Percentiles rank a stretch among this genome's conserved stretches.
phyloP scores from a whole-genome alignment of 2,797 vertebrate species.

The Sardinella longiceps region DNA sequence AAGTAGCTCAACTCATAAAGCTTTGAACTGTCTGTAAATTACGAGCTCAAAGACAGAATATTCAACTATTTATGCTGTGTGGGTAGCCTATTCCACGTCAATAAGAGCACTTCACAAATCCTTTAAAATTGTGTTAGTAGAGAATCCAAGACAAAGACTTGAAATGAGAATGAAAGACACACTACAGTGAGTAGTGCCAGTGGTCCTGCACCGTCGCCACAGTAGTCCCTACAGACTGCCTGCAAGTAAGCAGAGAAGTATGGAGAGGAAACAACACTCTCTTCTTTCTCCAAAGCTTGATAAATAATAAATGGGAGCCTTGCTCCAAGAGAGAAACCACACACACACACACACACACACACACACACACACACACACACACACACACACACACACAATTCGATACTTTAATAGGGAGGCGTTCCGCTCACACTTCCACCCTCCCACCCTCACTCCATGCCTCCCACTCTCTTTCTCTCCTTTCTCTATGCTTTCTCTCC shows the following conservation, averaged over 20 bases:
- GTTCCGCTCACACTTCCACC: background rate
- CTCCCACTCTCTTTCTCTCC: background rate
- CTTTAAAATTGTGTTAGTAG: background rate
- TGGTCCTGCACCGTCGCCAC: background rate
- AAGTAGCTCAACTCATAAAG: background rate
- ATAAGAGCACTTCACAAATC: background rate
- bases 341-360: background rate
- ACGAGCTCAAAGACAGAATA: background rate
- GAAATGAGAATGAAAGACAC: background rate
- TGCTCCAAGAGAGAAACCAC: background rate
- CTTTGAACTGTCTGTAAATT: background rate
- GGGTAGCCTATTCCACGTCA: background rate
- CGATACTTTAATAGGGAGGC: background rate
- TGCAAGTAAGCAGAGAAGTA: background rate
- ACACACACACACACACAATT: background rate
- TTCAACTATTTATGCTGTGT: background rate
- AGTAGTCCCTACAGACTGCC: background rate
- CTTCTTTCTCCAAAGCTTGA: background rate
- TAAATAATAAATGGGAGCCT: background rate
- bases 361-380: background rate
- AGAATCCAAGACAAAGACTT: background rate
- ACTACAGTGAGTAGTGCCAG: background rate
- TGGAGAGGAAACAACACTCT: background rate
- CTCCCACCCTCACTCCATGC: background rate
- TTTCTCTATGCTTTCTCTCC: no score